Conservation (phyloP, 2,888 invertebrate species). For the Drosophila mettleri region DNA sequence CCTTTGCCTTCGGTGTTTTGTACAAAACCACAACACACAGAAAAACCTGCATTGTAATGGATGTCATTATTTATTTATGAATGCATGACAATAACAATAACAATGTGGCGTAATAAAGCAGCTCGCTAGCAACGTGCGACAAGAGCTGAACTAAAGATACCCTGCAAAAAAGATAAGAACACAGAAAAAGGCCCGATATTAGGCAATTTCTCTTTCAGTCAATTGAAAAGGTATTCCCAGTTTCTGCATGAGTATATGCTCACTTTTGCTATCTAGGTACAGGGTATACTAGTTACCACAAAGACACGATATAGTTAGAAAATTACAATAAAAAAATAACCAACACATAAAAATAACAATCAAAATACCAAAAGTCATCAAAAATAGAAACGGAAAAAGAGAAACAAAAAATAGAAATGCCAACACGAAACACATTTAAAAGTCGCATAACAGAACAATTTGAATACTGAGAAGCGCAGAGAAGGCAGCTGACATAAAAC, state of each 20-base stretch:
- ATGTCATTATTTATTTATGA: constrained; percentile 77
- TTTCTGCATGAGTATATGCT: background rate
- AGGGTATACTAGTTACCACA: constrained; percentile 31
- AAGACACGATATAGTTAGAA: constrained; percentile 17
- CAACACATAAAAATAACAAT: constrained; percentile 42
- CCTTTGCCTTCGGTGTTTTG: constrained; percentile 13
- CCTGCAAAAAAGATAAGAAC: background rate
- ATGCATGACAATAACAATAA: constrained; percentile 69
- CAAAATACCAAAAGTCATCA: constrained; percentile 69
- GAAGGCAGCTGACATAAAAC: constrained; percentile 40
- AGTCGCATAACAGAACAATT: constrained; percentile 49
- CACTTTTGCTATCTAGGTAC: background rate
- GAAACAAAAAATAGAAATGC: constrained; percentile 8
- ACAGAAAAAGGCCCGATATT: too few relatives aligned
- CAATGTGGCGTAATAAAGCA: constrained; percentile 38
- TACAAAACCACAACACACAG: constrained; percentile 33
- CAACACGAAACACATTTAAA: constrained; percentile 51
- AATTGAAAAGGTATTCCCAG: too few relatives aligned
- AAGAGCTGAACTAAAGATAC: constrained; percentile 18
- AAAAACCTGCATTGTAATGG: constrained; percentile 67
- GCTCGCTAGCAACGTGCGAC: background rate
- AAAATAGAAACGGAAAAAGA: constrained; percentile 31
- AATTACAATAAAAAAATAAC: constrained; percentile 48
- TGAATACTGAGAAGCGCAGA: constrained; percentile 31
- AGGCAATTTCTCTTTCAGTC: too few relatives aligned